Percentiles rank a stretch among this genome's conserved stretches.
Conservation (phyloP, 1,140 invertebrate genomes). For the Philopotamus ludificatus region DNA sequence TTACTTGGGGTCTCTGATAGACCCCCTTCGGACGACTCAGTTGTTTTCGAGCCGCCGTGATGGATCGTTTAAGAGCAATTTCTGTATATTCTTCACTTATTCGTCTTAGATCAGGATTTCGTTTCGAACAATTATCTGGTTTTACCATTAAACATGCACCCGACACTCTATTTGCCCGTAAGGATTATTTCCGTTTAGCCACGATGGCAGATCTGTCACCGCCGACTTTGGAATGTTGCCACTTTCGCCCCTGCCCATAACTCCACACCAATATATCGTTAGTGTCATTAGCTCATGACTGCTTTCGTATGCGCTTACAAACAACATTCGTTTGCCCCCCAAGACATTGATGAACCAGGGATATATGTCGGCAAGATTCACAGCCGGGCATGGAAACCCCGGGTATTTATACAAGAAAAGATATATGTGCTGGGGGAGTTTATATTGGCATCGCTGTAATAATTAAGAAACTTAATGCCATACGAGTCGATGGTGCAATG, state of each 20-base stretch:
- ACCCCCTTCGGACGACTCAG: no score
- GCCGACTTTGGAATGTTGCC: neutral
- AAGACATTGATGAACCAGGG: conserved; percentile 31
- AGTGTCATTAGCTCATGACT: conserved; percentile 15
- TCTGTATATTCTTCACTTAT: no score
- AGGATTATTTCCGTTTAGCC: conserved; percentile 1
- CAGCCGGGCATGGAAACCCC: conserved; percentile 17
- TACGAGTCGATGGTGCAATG: no score
- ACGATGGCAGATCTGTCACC: neutral
- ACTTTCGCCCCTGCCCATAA: conserved; percentile 1
- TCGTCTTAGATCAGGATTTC: no score
- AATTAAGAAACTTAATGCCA: no score
- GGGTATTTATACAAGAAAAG: conserved; percentile 21
- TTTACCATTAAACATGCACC: neutral
- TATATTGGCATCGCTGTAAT: neutral
- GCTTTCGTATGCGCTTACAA: conserved; percentile 15
- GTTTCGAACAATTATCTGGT: no score
- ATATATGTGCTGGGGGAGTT: neutral
- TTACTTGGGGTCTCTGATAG: no score
- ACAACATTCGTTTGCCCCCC: conserved; percentile 4
- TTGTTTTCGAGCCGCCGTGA: no score
- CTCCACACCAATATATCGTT: conserved; percentile 6
- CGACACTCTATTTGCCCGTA: neutral
- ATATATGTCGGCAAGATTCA: conserved; percentile 33
- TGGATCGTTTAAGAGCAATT: no score